A percentile compares a stretch with the other conserved stretches of the same genome.
Evolutionary conservation across 2,888 invertebrate genomes (phyloP).

Genomic region (Craniophora ligustri): DNA sequence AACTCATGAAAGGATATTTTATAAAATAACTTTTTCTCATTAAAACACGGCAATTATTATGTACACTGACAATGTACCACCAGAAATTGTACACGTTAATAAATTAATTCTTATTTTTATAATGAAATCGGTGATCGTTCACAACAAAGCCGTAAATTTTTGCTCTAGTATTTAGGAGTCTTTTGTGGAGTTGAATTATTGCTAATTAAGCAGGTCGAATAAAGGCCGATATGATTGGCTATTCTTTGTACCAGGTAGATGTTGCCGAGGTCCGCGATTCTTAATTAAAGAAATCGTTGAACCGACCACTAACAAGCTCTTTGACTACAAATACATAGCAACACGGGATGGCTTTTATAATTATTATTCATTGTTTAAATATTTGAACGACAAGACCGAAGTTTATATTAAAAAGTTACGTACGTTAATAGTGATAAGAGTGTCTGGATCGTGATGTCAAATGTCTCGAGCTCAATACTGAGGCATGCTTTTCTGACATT

Average conservation of each 20-base stretch:
- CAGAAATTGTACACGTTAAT: too few species aligned
- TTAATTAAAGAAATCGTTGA: conserved; percentile 1
- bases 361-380: too few species aligned
- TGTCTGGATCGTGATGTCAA: too few species aligned
- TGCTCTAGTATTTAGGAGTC: conserved; percentile 24
- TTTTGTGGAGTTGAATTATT: conserved; percentile 49
- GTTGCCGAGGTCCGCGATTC: not conserved
- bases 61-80: not conserved
- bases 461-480: too few species aligned
- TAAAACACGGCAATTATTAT: not conserved
- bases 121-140: conserved; percentile 19
- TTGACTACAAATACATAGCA: too few species aligned
- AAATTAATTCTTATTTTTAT: conserved; percentile 5
- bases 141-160: conserved; percentile 23
- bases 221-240: conserved; percentile 29
- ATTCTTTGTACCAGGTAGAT: conserved; percentile 11
- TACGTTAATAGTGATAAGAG: too few species aligned
- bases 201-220: conserved; percentile 41
- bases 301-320: conserved; percentile 25
- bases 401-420: too few species aligned
- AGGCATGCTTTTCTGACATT: too few species aligned
- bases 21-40: not conserved
- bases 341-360: too few species aligned
- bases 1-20: conserved; percentile 17
- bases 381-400: too few species aligned